Percentiles rank a stretch among this genome's conserved stretches.
phyloP scores from a whole-genome alignment of 2,113 vertebrate genomes.

The Haemorhous mexicanus region DNA sequence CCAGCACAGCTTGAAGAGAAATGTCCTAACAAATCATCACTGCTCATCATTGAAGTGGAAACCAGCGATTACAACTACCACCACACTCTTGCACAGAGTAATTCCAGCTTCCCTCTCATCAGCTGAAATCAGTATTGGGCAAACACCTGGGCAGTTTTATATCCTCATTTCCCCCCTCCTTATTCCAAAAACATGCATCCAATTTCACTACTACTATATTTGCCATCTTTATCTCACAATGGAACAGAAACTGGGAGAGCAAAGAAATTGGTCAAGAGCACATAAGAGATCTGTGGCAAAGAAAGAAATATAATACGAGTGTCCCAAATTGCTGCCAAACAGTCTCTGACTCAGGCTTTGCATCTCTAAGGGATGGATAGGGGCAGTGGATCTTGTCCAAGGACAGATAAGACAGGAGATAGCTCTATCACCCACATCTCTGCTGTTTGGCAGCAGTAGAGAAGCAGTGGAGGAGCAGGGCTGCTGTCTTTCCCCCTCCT shows the following conservation, averaged over 20 bases:
- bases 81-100: background rate
- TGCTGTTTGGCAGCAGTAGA: background rate
- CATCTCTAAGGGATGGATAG: background rate
- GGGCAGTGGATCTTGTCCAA: background rate
- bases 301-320: background rate
- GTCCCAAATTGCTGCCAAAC: background rate
- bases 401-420: background rate
- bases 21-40: background rate
- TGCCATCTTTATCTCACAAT: background rate
- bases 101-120: background rate
- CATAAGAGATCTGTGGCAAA: background rate
- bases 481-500: background rate
- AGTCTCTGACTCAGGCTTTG: background rate
- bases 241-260: background rate
- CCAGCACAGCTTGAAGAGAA: background rate
- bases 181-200: background rate
- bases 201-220: background rate
- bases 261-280: background rate
- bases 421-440: background rate
- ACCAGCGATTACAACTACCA: background rate
- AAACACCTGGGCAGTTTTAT: background rate
- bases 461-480: background rate
- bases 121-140: background rate
- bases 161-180: background rate
- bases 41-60: background rate